These are phyloP conservation scores for Oryctes rhinoceros DNA, from an alignment of 1,140 invertebrate species.

Conservation along the genomic window DNA sequence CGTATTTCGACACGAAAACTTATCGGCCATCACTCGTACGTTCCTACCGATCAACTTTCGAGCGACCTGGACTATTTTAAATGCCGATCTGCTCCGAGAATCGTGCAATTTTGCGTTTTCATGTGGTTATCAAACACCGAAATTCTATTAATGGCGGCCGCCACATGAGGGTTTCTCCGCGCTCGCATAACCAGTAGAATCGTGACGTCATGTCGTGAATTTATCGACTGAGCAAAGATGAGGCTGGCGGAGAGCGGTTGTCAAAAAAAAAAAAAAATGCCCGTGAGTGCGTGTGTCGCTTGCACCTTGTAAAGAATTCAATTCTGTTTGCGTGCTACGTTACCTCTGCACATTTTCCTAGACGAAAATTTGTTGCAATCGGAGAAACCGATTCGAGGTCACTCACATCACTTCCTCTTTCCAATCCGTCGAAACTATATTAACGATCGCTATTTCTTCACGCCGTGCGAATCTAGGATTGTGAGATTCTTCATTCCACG, in stretches of 20 bases:
- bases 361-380: not conserved
- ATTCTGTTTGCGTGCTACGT: not conserved
- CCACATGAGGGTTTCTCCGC: constrained; percentile 46
- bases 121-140: constrained; percentile 44
- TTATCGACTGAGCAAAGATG: constrained; percentile 37
- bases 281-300: too few species aligned
- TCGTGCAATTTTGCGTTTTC: constrained; percentile 46
- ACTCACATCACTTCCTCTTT: constrained; percentile 26
- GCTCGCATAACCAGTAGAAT: constrained; percentile 42
- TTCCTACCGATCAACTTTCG: constrained; percentile 45
- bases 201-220: constrained; percentile 38
- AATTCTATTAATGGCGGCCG: constrained; percentile 48
- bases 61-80: constrained; percentile 18
- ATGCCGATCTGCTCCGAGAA: constrained; percentile 42
- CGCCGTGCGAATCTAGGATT: not conserved
- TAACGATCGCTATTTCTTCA: not conserved
- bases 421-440: not conserved
- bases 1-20: constrained; percentile 54
- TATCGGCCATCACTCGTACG: constrained; percentile 60
- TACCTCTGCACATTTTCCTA: constrained; percentile 34
- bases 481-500: not conserved
- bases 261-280: too few species aligned
- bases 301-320: not conserved
- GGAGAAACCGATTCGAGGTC: not conserved
- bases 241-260: not conserved